phyloP scores from a whole-genome alignment of 2,888 invertebrate genomes.

The Gandaritis pyraliata region DNA sequence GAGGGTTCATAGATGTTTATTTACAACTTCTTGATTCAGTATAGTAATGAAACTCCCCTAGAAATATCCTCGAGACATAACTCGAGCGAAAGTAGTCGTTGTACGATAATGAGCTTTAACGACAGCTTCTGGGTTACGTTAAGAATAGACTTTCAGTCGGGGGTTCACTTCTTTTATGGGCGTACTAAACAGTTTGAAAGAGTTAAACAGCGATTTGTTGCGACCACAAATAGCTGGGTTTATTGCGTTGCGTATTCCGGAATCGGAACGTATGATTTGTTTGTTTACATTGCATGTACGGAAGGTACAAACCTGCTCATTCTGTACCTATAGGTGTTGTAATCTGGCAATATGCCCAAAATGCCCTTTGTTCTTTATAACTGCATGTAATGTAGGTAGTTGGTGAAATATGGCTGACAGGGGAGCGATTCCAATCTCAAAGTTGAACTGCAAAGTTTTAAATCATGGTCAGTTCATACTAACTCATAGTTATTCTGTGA shows the following conservation, averaged over 20 bases:
- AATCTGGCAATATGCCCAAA: slow-evolving; percentile 22
- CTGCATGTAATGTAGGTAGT: not conserved
- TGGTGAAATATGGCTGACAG: not conserved
- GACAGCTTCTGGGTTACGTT: slow-evolving; percentile 29
- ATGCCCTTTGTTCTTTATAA: slow-evolving; percentile 2
- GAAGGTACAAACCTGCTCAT: not conserved
- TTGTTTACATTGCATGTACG: slow-evolving; percentile 13
- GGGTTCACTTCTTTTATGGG: slow-evolving; percentile 68
- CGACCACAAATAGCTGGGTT: slow-evolving; percentile 68
- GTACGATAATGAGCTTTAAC: slow-evolving; percentile 35
- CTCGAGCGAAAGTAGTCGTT: slow-evolving; percentile 20
- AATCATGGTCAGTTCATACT: no score
- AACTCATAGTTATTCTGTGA: no score
- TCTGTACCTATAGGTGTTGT: not conserved
- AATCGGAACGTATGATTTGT: slow-evolving; percentile 20
- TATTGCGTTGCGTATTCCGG: slow-evolving; percentile 49
- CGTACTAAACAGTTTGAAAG: slow-evolving; percentile 68
- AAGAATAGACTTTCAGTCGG: slow-evolving; percentile 65
- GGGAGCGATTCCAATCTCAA: no score
- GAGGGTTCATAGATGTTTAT: slow-evolving; percentile 34
- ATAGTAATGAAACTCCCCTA: slow-evolving; percentile 33
- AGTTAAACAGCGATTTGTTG: slow-evolving; percentile 70
- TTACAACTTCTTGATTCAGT: slow-evolving; percentile 38
- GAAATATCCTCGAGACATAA: slow-evolving; percentile 27
- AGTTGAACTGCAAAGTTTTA: no score